These are phyloP conservation scores for Xyrichtys novacula DNA, from an alignment of 2,797 vertebrate species.

Conservation along the genomic window DNA sequence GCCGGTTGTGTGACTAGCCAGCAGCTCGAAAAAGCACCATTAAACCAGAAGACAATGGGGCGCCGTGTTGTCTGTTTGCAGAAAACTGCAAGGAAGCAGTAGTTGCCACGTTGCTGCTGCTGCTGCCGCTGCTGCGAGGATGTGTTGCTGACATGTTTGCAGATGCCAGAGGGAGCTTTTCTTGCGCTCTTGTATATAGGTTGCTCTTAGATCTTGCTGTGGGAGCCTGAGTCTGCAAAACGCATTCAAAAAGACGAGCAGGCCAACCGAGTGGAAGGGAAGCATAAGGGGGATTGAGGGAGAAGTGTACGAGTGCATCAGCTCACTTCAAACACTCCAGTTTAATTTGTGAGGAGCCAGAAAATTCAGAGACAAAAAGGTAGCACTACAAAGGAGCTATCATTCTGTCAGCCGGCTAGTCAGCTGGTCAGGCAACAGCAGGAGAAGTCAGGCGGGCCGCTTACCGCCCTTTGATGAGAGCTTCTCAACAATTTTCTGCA, in stretches of 20 bases:
- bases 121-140: conserved; percentile 35
- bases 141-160: conserved; percentile 65
- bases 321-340: conserved; percentile 74
- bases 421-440: conserved; percentile 69
- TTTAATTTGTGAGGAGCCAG: conserved; percentile 80
- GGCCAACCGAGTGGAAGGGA: conserved; percentile 48
- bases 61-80: conserved; percentile 49
- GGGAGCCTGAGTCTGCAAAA: conserved; percentile 67
- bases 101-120: conserved; percentile 37
- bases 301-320: conserved; percentile 49
- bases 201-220: conserved; percentile 50
- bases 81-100: conserved; percentile 49
- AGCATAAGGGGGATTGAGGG: conserved; percentile 1
- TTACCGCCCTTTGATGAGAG: conserved; percentile 65
- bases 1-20: conserved; percentile 54
- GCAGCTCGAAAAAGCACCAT: conserved; percentile 63
- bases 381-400: conserved; percentile 77
- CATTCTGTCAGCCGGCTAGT: conserved; percentile 78
- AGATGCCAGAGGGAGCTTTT: conserved; percentile 50
- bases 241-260: conserved; percentile 50
- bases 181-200: conserved; percentile 47
- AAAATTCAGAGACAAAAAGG: conserved; percentile 82
- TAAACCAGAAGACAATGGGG: conserved; percentile 70
- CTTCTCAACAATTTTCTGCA: conserved; percentile 49
- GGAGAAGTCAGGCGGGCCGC: conserved; percentile 60